These are phyloP conservation scores for Stramonita haemastoma DNA, from an alignment of 2,888 invertebrate species.

Conservation along the genomic window DNA sequence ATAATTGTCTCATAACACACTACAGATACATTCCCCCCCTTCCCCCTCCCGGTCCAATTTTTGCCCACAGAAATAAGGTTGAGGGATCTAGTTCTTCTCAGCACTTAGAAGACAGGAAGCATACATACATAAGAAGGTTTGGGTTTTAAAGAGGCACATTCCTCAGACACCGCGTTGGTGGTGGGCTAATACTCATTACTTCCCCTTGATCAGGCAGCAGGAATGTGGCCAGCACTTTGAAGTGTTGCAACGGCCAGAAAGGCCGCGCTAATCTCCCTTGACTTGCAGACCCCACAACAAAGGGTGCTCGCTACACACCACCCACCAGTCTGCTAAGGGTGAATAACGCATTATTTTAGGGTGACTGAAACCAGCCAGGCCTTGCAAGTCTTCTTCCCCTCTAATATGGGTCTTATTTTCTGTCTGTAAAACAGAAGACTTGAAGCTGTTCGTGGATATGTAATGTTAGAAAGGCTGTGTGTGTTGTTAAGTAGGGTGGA, in stretches of 20 bases:
- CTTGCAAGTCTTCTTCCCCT: neutral
- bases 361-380: neutral
- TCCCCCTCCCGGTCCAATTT: too few relatives aligned
- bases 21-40: too few relatives aligned
- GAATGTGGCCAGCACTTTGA: neutral
- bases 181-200: neutral
- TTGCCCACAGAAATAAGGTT: too few relatives aligned
- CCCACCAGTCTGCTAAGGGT: neutral
- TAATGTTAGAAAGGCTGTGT: too few relatives aligned
- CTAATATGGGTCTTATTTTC: too few relatives aligned
- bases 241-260: neutral
- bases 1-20: too few relatives aligned
- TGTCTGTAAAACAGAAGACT: too few relatives aligned
- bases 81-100: too few relatives aligned
- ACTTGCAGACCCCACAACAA: neutral
- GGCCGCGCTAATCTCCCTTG: neutral
- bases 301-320: neutral
- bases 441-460: too few relatives aligned
- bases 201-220: neutral
- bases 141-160: neutral
- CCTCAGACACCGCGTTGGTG: slow-evolving; percentile 12
- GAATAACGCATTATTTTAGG: neutral
- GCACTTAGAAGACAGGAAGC: too few relatives aligned
- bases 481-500: too few relatives aligned
- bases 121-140: neutral